Conservation (phyloP, 92 coral and sea anemone species). For the Palythoa caribaeorum region DNA sequence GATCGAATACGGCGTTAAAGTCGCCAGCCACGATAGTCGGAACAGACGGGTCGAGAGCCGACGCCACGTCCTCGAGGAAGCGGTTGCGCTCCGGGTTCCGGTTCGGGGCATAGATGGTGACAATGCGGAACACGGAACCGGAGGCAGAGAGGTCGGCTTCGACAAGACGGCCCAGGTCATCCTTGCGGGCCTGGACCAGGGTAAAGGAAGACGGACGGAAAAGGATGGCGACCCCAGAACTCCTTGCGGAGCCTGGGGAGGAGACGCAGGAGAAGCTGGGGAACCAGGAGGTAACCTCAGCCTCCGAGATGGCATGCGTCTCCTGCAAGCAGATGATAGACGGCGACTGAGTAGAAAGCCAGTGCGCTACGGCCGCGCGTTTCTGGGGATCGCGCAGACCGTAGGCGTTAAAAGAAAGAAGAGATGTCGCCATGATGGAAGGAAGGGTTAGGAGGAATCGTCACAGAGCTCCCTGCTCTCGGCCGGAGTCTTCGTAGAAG, state of each 20-base stretch:
- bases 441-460: neutral
- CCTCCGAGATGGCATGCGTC: neutral
- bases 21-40: too few species aligned
- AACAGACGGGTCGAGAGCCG: too few species aligned
- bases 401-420: neutral
- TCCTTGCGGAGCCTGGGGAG: neutral
- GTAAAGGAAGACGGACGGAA: neutral
- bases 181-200: neutral
- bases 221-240: neutral
- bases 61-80: too few species aligned
- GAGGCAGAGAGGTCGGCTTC: neutral
- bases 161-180: neutral
- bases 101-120: neutral
- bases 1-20: too few species aligned
- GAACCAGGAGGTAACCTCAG: neutral
- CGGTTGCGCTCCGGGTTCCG: too few species aligned
- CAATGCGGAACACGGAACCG: neutral
- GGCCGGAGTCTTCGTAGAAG: too few species aligned
- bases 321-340: neutral
- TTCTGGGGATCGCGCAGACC: neutral
- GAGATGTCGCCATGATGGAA: neutral
- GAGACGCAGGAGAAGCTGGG: neutral
- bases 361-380: neutral
- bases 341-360: neutral
- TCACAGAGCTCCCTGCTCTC: too few species aligned